Percentiles rank a stretch among this genome's conserved stretches.
Evolutionary conservation across 2,113 vertebrate species (phyloP).

Genomic region (Oceanites oceanicus): DNA sequence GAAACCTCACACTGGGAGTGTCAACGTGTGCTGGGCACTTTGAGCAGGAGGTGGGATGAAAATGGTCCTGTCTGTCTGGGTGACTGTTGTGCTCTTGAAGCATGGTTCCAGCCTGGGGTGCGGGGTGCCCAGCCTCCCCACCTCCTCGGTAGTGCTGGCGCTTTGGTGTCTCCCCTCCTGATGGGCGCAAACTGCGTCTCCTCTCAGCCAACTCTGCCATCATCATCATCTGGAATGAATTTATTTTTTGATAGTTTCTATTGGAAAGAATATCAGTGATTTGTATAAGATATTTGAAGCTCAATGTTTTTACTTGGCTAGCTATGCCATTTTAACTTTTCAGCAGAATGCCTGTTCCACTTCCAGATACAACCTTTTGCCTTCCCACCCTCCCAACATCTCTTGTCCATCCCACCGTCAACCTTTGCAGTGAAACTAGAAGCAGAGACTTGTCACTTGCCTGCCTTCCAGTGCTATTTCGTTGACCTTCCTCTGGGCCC

Average conservation of each 20-base stretch:
- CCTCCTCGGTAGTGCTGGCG: not conserved
- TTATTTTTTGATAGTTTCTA: not conserved
- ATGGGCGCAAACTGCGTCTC: not conserved
- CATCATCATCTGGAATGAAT: accelerated
- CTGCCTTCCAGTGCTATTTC: not conserved
- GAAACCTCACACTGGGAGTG: not conserved
- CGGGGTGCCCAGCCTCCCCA: not conserved
- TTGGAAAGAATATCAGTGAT: not conserved
- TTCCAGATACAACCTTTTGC: not conserved
- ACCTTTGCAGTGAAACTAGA: not conserved
- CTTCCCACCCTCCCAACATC: not conserved
- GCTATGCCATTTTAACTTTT: not conserved
- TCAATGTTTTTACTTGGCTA: not conserved
- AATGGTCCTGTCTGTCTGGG: not conserved
- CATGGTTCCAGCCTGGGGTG: not conserved
- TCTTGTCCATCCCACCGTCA: not conserved
- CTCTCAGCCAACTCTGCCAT: accelerated
- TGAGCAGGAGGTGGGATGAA: not conserved
- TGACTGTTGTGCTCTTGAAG: not conserved
- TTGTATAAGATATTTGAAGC: not conserved
- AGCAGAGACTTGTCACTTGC: not conserved
- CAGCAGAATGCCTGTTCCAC: not conserved
- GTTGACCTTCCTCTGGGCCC: not conserved
- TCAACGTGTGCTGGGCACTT: not conserved
- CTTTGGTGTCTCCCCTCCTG: not conserved